phyloP scores from a whole-genome alignment of 1,140 invertebrate genomes.

The Habropoda laboriosa region DNA sequence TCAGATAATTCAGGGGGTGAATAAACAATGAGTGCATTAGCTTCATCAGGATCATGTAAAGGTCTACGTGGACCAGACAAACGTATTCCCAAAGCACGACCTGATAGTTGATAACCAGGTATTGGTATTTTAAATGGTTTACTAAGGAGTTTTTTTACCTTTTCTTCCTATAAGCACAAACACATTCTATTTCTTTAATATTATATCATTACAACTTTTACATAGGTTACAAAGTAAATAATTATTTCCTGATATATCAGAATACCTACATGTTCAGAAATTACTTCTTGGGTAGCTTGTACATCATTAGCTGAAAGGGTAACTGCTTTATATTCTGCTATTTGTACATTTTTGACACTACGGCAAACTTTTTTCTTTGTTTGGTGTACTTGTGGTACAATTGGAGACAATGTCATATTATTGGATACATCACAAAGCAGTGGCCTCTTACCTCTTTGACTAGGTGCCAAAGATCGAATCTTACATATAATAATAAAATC shows the following conservation, averaged over 20 bases:
- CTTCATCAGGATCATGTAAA: constrained; percentile 96
- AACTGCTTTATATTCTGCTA: constrained; percentile 72
- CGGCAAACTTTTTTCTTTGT: constrained; percentile 67
- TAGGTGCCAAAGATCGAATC: constrained; percentile 83
- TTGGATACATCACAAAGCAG: constrained; percentile 73
- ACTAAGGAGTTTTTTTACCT: constrained; percentile 92
- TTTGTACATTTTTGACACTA: constrained; percentile 69
- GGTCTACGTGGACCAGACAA: constrained; percentile 87
- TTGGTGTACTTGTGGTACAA: constrained; percentile 22
- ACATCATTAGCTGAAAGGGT: constrained; percentile 73
- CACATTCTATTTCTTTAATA: constrained; percentile 31
- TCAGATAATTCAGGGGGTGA: constrained; percentile 90
- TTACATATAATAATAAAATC: constrained; percentile 43
- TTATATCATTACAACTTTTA: neutral
- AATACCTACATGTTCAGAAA: constrained; percentile 80
- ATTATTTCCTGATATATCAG: constrained; percentile 3
- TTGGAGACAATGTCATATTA: constrained; percentile 22
- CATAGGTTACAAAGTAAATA: constrained; percentile 10
- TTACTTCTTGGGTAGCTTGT: constrained; percentile 68
- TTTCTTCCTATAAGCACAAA: constrained; percentile 84
- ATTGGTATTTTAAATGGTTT: constrained; percentile 98
- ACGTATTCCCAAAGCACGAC: constrained; percentile 88
- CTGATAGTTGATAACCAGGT: constrained; percentile 91
- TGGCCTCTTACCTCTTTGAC: constrained; percentile 82
- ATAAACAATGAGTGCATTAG: constrained; percentile 96